These are phyloP conservation scores for Cryptosula pallasiana DNA, from an alignment of 2,888 invertebrate species.

Conservation along the genomic window DNA sequence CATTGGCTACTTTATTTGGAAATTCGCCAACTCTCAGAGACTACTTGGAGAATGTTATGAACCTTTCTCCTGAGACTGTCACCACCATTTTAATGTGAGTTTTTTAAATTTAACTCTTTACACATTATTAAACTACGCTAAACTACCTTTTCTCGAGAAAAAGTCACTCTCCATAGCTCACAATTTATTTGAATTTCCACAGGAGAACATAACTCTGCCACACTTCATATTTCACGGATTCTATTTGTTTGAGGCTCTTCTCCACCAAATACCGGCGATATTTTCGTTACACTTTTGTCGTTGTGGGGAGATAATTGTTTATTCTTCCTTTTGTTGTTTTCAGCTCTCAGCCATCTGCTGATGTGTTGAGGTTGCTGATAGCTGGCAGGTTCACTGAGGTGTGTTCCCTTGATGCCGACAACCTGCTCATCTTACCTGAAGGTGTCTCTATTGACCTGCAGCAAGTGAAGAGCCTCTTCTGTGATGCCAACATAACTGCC, in stretches of 20 bases:
- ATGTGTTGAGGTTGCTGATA: not conserved
- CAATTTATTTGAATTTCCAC: too few species aligned
- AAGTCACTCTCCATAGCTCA: too few species aligned
- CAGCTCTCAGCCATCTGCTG: not conserved
- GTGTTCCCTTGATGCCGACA: slow-evolving; percentile 8
- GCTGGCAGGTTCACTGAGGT: not conserved
- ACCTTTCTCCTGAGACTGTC: slow-evolving; percentile 25
- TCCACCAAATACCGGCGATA: too few species aligned
- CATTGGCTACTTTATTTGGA: slow-evolving; percentile 30
- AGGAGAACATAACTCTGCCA: too few species aligned
- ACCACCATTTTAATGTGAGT: not conserved
- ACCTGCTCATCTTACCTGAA: slow-evolving; percentile 3
- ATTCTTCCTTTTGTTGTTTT: too few species aligned
- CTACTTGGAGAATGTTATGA: slow-evolving; percentile 32
- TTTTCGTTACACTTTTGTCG: too few species aligned
- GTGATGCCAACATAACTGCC: slow-evolving; percentile 23
- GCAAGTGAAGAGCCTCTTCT: not conserved
- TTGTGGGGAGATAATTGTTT: too few species aligned
- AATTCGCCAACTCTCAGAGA: slow-evolving; percentile 31
- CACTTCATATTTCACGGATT: too few species aligned
- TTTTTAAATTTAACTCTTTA: not conserved
- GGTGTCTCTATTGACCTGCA: slow-evolving; percentile 3
- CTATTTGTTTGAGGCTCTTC: too few species aligned
- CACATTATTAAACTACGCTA: too few species aligned
- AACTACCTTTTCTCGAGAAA: too few species aligned